Base-by-base conservation (phyloP, 2,888 invertebrate species). In the Agonum fuliginosum region DNA sequence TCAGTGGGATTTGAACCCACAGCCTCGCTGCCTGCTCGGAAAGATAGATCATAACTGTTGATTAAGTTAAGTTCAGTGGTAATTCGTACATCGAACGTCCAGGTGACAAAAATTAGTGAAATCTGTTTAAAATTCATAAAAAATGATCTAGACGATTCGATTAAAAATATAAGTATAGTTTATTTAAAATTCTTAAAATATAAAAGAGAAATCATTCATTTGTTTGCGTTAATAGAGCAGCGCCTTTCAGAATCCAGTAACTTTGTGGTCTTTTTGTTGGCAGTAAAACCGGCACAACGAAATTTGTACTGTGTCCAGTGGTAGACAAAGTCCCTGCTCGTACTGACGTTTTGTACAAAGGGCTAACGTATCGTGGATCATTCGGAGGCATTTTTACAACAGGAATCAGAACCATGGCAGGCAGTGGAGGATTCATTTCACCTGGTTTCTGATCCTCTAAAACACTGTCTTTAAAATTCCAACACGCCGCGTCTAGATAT, bases 261-360 rank as follows among this genome's bases (percentile, higher is more conserved):
- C 93, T 91, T 51, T 93, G 90, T 0, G 90, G 86, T 80, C 90
- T 88, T 14, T 86, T 84, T 0, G 94, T 90, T 0, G 93, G 92
- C 67, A 97, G 84, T 27, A 94, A 87, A 78, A 97, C 92, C 0
- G 94, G 89, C 48, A 97, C 89, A 30, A 97, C 94, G 84, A 97
- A 97, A 88, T 97, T 97, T 0, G 97, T 97, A 82, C 96, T 97
- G 87, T 97, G 97, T 0, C 97, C 97, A 0, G 97, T 97, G 0
- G 97, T 97, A 4, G 96, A 96, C 10, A 97, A 89, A 0, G 91
- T 91, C 46, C 97, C 97, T 19, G 96, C 95, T 78, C 97, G 89
- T 81, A 94, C 92, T 30, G 95, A 93, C 0, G 97, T 97, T 87
- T 97, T 97, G 86, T 97, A 97, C 10, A 97, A 87, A 0, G 97